Conservation (phyloP, 2,113 vertebrate species). For the Maccullochella peelii region DNA sequence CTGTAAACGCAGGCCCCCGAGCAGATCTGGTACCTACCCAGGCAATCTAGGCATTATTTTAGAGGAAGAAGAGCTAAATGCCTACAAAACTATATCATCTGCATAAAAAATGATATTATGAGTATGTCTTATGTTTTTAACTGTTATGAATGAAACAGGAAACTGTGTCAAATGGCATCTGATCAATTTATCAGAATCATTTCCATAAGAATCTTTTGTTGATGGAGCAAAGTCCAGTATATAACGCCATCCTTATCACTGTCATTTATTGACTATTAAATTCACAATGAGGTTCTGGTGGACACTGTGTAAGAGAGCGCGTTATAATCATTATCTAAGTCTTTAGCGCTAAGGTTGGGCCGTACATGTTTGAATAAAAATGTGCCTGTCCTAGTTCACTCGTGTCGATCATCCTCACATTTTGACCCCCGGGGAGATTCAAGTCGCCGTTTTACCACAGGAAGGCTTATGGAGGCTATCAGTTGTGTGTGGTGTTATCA, state of each 20-base stretch:
- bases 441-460: constrained; percentile 73
- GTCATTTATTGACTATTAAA: constrained; percentile 40
- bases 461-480: constrained; percentile 63
- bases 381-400: constrained; percentile 12
- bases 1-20: too few relatives aligned
- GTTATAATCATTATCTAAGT: neutral
- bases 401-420: neutral
- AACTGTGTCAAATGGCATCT: neutral
- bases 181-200: constrained; percentile 13
- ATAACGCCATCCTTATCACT: constrained; percentile 30
- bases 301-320: neutral
- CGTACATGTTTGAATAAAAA: neutral
- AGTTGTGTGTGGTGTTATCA: constrained; percentile 67
- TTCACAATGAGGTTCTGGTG: neutral
- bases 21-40: too few relatives aligned
- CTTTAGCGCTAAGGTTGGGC: neutral
- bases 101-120: neutral
- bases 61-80: neutral
- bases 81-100: neutral
- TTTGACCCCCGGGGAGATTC: constrained; percentile 35
- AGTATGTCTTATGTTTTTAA: neutral
- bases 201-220: constrained; percentile 5
- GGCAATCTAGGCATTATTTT: neutral
- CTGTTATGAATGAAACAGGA: constrained; percentile 1
- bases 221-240: constrained; percentile 50